A percentile compares a stretch with the other conserved stretches of the same genome.
phyloP scores from a whole-genome alignment of 2,888 invertebrate species.

The Cantharis rufa region DNA sequence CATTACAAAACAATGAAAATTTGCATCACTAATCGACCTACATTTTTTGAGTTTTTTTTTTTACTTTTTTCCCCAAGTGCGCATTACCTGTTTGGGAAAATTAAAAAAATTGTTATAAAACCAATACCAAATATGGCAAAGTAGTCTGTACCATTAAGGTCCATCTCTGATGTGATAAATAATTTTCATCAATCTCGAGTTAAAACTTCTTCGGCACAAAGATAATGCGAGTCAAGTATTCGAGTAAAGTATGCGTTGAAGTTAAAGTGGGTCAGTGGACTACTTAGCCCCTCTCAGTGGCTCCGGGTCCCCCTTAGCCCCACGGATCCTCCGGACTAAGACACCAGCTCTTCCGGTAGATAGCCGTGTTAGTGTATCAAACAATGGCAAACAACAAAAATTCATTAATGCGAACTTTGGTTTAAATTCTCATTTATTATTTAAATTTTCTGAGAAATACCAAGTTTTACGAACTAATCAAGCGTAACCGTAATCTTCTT shows the following conservation, averaged over 20 bases:
- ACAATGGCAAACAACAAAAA: conserved; percentile 20
- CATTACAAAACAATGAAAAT: conserved; percentile 28
- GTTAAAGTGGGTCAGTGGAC: conserved; percentile 52
- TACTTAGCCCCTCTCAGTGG: conserved; percentile 44
- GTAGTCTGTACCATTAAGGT: not conserved
- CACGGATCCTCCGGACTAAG: conserved; percentile 42
- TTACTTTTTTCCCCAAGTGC: not conserved
- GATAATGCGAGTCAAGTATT: conserved; percentile 26
- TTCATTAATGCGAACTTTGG: not conserved
- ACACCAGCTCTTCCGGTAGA: conserved; percentile 49
- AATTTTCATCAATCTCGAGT: conserved; percentile 29
- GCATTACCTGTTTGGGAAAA: not conserved
- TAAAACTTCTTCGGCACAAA: conserved; percentile 31
- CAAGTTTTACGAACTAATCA: not conserved
- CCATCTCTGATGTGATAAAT: not conserved
- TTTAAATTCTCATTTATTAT: not conserved
- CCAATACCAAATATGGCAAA: not conserved
- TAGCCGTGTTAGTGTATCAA: conserved; percentile 26
- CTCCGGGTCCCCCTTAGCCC: conserved; percentile 43
- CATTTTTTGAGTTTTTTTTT: conserved; percentile 18
- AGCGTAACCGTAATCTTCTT: not conserved
- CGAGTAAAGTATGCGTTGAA: conserved; percentile 41
- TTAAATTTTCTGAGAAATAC: not conserved
- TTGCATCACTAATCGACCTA: conserved; percentile 25
- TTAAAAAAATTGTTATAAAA: not conserved